A percentile compares a stretch with the other conserved stretches of the same genome.
Evolutionary conservation across 2,113 vertebrate genomes (phyloP).

Genomic region (Pyrgilauda ruficollis): DNA sequence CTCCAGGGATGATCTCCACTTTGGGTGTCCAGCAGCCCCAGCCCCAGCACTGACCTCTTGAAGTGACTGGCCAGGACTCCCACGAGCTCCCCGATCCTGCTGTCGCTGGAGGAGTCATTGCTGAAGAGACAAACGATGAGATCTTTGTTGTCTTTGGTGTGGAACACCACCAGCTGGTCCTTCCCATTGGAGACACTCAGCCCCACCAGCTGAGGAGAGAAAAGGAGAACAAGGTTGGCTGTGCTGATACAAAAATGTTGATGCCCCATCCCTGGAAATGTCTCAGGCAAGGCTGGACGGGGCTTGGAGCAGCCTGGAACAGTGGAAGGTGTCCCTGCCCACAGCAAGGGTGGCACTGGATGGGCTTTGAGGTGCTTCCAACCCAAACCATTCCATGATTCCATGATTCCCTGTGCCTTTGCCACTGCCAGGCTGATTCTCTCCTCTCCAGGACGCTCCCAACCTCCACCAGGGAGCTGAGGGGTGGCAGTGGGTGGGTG

Average conservation of each 20-base stretch:
- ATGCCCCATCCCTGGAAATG: fast-evolving
- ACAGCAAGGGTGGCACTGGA: background rate
- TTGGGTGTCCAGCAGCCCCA: background rate
- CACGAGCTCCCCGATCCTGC: conserved; percentile 92
- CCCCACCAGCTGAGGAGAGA: conserved; percentile 83
- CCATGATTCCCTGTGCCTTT: background rate
- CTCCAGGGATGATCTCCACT: background rate
- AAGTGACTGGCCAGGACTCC: conserved; percentile 92
- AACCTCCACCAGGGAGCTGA: background rate
- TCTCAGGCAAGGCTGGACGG: fast-evolving
- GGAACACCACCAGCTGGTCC: conserved; percentile 97
- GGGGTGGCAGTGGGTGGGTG: background rate
- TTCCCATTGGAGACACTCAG: conserved; percentile 94
- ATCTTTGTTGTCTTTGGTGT: conserved; percentile 94
- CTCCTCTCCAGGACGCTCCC: background rate
- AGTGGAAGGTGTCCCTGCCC: background rate
- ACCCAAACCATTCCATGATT: background rate
- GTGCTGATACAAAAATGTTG: fast-evolving
- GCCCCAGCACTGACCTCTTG: conserved; percentile 83
- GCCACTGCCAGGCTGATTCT: background rate
- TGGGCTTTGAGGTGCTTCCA: background rate
- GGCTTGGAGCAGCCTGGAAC: background rate
- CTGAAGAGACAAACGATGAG: conserved; percentile 92
- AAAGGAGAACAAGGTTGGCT: fast-evolving
- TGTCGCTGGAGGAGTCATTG: conserved; percentile 83